These are phyloP conservation scores for Notothenia rossii DNA, from an alignment of 2,113 vertebrate genomes.

Conservation along the genomic window DNA sequence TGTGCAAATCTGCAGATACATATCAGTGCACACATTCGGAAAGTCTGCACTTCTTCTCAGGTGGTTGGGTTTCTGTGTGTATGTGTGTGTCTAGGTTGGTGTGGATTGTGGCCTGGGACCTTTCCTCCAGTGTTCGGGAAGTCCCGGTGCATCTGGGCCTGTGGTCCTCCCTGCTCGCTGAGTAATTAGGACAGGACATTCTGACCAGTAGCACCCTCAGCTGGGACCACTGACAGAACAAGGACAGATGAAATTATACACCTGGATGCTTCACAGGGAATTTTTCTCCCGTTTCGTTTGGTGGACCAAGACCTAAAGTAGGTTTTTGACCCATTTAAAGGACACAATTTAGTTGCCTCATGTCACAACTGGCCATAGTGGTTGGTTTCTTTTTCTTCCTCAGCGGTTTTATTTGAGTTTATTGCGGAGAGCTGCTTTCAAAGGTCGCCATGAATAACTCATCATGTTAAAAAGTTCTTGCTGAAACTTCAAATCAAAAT, in stretches of 20 bases:
- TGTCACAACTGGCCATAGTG: slow-evolving; percentile 43
- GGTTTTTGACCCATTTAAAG: slow-evolving; percentile 70
- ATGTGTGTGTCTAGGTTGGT: background rate
- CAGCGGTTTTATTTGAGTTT: slow-evolving; percentile 13
- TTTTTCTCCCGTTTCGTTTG: slow-evolving; percentile 34
- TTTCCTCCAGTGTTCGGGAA: slow-evolving; percentile 42
- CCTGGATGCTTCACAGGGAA: slow-evolving; percentile 57
- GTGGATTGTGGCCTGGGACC: slow-evolving; percentile 16
- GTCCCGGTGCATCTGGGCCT: slow-evolving; percentile 64
- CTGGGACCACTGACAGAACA: slow-evolving; percentile 76
- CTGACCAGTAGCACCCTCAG: slow-evolving; percentile 69
- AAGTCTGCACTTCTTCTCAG: slow-evolving; percentile 1
- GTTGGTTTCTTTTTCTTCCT: slow-evolving; percentile 14
- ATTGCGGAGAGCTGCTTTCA: slow-evolving; percentile 29
- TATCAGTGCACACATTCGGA: background rate
- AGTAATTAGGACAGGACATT: slow-evolving; percentile 77
- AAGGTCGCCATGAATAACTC: slow-evolving; percentile 40
- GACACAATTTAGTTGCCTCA: slow-evolving; percentile 57
- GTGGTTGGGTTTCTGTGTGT: background rate
- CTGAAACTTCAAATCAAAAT: background rate
- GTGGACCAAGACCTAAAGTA: slow-evolving; percentile 51
- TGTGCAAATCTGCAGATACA: background rate
- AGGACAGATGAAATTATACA: slow-evolving; percentile 75
- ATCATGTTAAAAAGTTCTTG: background rate
- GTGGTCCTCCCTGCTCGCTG: slow-evolving; percentile 57